A percentile compares a stretch with the other conserved stretches of the same genome.
Evolutionary conservation across 2,888 invertebrate species (phyloP).

Genomic region (Allolobophora icterica): DNA sequence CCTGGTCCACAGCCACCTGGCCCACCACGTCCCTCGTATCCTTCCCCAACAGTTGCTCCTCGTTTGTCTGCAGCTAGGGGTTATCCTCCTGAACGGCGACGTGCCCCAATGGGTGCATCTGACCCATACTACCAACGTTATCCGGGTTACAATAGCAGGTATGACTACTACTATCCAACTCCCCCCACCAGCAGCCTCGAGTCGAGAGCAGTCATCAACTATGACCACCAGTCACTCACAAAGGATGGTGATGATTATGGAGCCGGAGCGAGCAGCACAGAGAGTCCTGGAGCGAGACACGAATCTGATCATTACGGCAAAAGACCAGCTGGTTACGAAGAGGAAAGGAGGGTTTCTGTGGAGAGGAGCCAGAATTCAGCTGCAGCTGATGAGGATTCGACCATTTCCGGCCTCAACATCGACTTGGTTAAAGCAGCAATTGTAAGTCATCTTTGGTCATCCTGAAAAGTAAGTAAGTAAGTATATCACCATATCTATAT

Average conservation of each 20-base stretch:
- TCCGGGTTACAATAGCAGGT: not conserved
- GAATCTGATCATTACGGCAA: not conserved
- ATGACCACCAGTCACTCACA: constrained; percentile 18
- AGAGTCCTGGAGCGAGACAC: not conserved
- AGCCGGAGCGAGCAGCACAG: not conserved
- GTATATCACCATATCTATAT: no score
- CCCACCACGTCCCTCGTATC: not conserved
- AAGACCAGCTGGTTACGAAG: not conserved
- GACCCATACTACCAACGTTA: constrained; percentile 10
- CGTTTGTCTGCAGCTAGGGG: not conserved
- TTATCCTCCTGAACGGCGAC: not conserved
- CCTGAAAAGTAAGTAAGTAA: no score
- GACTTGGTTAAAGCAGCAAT: constrained; percentile 11
- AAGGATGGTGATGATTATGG: not conserved
- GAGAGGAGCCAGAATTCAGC: not conserved
- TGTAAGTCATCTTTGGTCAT: not conserved
- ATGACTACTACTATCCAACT: not conserved
- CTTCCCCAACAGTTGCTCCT: not conserved
- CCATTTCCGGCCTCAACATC: not conserved
- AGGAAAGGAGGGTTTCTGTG: not conserved
- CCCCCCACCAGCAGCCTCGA: not conserved
- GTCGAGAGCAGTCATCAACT: constrained; percentile 8
- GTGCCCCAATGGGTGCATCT: not conserved
- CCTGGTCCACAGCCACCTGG: not conserved
- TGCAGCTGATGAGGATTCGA: not conserved